A percentile compares a stretch with the other conserved stretches of the same genome.
Evolutionary conservation across 2,113 vertebrate species (phyloP).

Genomic region (Ornithorhynchus anatinus): DNA sequence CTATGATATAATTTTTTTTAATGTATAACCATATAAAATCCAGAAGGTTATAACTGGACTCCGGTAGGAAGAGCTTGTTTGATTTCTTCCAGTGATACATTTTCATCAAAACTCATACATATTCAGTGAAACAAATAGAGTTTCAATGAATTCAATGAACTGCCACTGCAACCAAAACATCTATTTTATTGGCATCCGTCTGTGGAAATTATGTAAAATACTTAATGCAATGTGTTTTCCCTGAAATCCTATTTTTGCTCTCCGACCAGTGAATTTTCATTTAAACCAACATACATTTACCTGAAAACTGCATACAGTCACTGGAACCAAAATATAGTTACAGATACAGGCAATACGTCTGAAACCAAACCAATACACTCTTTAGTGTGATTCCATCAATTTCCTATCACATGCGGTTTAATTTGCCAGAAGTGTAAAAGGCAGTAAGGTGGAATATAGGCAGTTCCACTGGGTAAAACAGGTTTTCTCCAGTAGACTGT

Average conservation of each 20-base stretch:
- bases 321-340: neutral
- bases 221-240: constrained; percentile 10
- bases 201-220: constrained; percentile 15
- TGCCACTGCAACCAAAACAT: neutral
- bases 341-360: neutral
- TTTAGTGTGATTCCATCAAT: neutral
- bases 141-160: neutral
- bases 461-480: too few relatives aligned
- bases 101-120: constrained; percentile 25
- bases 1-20: neutral
- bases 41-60: constrained; percentile 7
- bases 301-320: neutral
- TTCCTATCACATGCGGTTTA: neutral
- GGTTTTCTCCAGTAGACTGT: too few relatives aligned
- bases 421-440: neutral
- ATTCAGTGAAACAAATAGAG: constrained; percentile 7
- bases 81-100: constrained; percentile 8
- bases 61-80: neutral
- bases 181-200: constrained; percentile 4
- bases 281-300: constrained; percentile 21
- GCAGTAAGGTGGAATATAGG: too few relatives aligned
- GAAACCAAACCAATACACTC: neutral
- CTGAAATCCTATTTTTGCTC: constrained; percentile 17
- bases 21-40: neutral
- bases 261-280: constrained; percentile 26